Conservation (phyloP, 2,888 invertebrate species). For the Lasioglossum zephyrum region DNA sequence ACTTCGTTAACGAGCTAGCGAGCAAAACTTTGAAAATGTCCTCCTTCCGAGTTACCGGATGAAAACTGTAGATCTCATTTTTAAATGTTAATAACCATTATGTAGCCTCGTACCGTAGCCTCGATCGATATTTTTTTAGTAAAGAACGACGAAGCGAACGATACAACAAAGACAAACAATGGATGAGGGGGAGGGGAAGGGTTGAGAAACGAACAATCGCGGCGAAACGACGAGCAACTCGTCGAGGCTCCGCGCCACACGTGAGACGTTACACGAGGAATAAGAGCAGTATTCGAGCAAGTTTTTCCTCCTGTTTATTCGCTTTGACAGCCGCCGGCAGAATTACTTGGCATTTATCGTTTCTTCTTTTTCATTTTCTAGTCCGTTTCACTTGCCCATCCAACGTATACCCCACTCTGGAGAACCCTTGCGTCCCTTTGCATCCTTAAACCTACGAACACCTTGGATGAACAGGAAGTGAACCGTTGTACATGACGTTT, state of each 20-base stretch:
- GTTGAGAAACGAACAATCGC: not conserved
- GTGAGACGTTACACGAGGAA: constrained; percentile 52
- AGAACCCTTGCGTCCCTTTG: not conserved
- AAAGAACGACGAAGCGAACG: constrained; percentile 30
- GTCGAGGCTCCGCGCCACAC: not conserved
- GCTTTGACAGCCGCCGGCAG: constrained; percentile 51
- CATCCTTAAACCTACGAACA: not conserved
- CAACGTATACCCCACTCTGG: not conserved
- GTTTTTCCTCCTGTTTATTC: constrained; percentile 45
- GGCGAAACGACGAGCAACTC: constrained; percentile 10
- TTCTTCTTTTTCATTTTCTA: constrained; percentile 59
- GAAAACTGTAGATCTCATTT: constrained; percentile 74
- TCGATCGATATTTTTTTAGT: constrained; percentile 79
- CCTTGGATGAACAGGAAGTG: constrained; percentile 71
- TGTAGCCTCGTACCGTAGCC: constrained; percentile 75
- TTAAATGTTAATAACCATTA: constrained; percentile 73
- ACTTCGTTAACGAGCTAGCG: constrained; percentile 55
- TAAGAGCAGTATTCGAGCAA: constrained; percentile 60
- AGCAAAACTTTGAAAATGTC: constrained; percentile 64
- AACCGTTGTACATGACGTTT: constrained; percentile 86
- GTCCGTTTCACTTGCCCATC: constrained; percentile 51
- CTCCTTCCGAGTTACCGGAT: constrained; percentile 67
- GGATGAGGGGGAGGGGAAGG: not conserved
- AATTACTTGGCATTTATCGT: constrained; percentile 71
- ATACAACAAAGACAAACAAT: constrained; percentile 6